Evolutionary conservation across 53 echinoderm and acorn worm genomes (phyloP).

Genomic region (Echinometra lucunter): DNA sequence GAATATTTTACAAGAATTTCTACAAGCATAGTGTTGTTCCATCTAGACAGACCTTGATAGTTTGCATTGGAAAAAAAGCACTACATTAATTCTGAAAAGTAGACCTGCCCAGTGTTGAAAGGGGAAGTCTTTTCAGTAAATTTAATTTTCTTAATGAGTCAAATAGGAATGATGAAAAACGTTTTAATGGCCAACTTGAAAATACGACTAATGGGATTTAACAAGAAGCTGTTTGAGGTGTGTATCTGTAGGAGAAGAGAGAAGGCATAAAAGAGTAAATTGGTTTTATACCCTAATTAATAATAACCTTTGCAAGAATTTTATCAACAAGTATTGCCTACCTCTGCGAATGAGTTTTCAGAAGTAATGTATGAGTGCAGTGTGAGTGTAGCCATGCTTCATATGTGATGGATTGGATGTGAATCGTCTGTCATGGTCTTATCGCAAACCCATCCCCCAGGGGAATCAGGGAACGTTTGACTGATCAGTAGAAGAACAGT

Average conservation of each 20-base stretch:
- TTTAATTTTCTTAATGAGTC: not conserved
- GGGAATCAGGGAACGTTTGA: not conserved
- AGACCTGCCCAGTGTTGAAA: not conserved
- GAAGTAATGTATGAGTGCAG: not conserved
- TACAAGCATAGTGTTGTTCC: not conserved
- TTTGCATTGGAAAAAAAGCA: not conserved
- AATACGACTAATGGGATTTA: not conserved
- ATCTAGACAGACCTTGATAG: not conserved
- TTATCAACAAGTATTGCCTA: not conserved
- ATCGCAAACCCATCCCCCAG: slow-evolving; percentile 10
- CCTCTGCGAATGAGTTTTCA: not conserved
- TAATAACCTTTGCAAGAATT: not conserved
- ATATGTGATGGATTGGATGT: slow-evolving; percentile 50
- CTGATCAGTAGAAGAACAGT: not conserved
- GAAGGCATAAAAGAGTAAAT: not conserved
- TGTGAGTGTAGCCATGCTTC: not conserved
- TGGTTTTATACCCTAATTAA: not conserved
- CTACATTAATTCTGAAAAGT: not conserved
- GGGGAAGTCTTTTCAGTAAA: not conserved
- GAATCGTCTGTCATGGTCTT: slow-evolving; percentile 34
- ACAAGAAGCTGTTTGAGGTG: not conserved
- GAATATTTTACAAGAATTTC: not conserved
- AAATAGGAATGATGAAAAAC: not conserved
- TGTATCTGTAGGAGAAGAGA: not conserved
- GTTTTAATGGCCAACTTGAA: not conserved